Conservation (phyloP, 1,140 invertebrate species). For the Macrotrachela quadricornifera region DNA sequence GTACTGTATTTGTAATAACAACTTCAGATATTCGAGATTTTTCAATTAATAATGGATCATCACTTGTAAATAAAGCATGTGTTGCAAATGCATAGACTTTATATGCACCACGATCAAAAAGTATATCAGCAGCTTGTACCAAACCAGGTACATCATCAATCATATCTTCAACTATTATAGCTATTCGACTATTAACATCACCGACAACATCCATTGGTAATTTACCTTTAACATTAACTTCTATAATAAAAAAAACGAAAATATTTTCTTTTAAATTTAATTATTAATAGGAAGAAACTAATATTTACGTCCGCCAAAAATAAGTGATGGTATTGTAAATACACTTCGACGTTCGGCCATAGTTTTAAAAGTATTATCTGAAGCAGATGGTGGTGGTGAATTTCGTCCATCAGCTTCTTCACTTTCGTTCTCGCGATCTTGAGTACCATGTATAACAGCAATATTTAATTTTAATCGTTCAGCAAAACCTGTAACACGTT, state of each 20-base stretch:
- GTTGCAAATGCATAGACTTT: constrained; percentile 96
- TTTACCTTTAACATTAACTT: constrained; percentile 4
- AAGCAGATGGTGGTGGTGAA: constrained; percentile 33
- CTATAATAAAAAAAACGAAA: neutral
- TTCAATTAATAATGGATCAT: constrained; percentile 81
- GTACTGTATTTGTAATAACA: constrained; percentile 94
- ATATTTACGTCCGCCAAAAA: constrained; percentile 42
- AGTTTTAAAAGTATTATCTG: constrained; percentile 19
- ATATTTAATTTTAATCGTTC: constrained; percentile 79
- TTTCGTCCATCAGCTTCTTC: constrained; percentile 27
- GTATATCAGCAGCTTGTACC: constrained; percentile 77
- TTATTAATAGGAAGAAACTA: constrained; percentile 40
- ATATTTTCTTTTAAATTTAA: no score
- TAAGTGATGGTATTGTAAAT: neutral
- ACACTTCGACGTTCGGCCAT: neutral
- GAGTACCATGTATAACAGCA: constrained; percentile 75
- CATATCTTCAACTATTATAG: constrained; percentile 97
- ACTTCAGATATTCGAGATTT: constrained; percentile 92
- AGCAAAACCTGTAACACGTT: constrained; percentile 82
- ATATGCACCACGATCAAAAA: constrained; percentile 91
- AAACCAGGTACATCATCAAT: constrained; percentile 91
- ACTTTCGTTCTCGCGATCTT: constrained; percentile 8
- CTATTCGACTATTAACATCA: constrained; percentile 82
- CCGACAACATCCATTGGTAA: constrained; percentile 65
- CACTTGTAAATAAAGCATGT: constrained; percentile 80